Conservation (phyloP, 2,888 invertebrate species). For the Nipponacmea schrenckii region DNA sequence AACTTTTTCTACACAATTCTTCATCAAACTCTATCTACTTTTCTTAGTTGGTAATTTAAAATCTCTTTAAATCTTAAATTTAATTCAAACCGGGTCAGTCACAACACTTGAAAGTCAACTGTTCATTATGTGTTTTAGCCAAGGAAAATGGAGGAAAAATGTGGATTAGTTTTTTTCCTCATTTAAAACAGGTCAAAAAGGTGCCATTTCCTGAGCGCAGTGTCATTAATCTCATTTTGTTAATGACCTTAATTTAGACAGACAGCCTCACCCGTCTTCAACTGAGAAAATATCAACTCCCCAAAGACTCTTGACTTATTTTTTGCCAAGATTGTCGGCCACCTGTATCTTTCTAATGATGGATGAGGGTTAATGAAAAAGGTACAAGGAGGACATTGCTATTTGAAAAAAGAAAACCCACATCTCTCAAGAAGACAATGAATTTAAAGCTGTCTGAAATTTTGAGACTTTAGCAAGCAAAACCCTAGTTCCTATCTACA, state of each 20-base stretch:
- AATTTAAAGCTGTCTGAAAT: too few relatives aligned
- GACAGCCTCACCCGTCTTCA: neutral
- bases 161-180: neutral
- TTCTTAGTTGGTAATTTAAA: too few relatives aligned
- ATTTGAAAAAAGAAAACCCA: too few relatives aligned
- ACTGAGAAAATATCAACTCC: conserved; percentile 1
- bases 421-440: too few relatives aligned
- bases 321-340: too few relatives aligned
- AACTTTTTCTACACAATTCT: too few relatives aligned
- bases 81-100: neutral
- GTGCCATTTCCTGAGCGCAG: neutral
- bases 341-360: too few relatives aligned
- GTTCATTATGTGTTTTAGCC: neutral
- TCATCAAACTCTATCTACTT: too few relatives aligned
- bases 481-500: too few relatives aligned
- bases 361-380: too few relatives aligned
- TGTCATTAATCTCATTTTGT: neutral
- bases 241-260: conserved; percentile 4
- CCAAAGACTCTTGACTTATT: neutral
- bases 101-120: neutral
- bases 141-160: neutral
- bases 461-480: too few relatives aligned
- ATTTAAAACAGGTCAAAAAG: conserved; percentile 1
- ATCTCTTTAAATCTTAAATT: neutral
- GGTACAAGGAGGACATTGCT: too few relatives aligned